Percentiles rank a stretch among this genome's conserved stretches.
Conservation (phyloP, 2,888 invertebrate species). For the Gymnoscelis rufifasciata region DNA sequence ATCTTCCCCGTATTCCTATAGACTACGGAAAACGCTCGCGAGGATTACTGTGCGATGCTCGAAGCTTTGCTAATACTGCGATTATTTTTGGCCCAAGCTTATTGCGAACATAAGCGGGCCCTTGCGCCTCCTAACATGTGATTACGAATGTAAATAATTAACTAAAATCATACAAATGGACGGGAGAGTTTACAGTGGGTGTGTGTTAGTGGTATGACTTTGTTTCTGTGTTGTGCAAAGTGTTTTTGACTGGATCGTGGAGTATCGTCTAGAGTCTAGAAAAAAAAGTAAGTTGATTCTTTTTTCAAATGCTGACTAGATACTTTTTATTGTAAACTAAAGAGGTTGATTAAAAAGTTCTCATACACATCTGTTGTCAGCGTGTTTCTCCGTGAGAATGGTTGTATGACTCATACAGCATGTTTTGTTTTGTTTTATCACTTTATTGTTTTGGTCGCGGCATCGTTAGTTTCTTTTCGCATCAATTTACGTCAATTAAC, state of each 20-base stretch:
- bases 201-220: slow-evolving; percentile 48
- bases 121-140: slow-evolving; percentile 54
- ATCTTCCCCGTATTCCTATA: neutral
- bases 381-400: neutral
- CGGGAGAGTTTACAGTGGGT: slow-evolving; percentile 59
- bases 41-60: slow-evolving; percentile 1
- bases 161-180: slow-evolving; percentile 62
- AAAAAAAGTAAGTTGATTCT: slow-evolving; percentile 29
- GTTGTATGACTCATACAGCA: neutral
- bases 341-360: neutral
- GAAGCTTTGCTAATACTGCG: slow-evolving; percentile 3
- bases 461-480: too few relatives aligned
- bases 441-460: neutral
- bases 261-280: slow-evolving; percentile 1
- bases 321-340: neutral
- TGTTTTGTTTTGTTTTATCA: slow-evolving; percentile 1
- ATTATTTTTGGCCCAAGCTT: slow-evolving; percentile 14
- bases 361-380: slow-evolving; percentile 16
- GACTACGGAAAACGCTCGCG: neutral
- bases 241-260: slow-evolving; percentile 9
- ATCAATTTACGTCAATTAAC: neutral
- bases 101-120: slow-evolving; percentile 9
- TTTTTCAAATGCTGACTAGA: slow-evolving; percentile 22
- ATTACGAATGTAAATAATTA: slow-evolving; percentile 64
- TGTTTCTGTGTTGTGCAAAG: slow-evolving; percentile 25